Base-by-base conservation (phyloP, 2,113 vertebrate species). In the Dinomys branickii region DNA sequence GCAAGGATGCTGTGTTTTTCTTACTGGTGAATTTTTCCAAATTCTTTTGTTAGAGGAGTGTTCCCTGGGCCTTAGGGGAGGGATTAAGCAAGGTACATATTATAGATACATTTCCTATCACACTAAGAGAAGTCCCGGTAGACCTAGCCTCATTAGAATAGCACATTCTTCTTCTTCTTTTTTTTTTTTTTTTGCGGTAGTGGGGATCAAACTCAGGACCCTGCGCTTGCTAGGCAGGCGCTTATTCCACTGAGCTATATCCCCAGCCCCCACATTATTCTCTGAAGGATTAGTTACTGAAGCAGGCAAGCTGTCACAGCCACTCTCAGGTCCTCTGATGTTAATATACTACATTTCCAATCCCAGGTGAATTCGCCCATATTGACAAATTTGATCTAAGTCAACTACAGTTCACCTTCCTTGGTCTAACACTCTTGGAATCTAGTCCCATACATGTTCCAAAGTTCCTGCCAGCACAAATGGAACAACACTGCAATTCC, bases 371-470 rank as follows among this genome's bases (percentile, higher is more conserved):
- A 93, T 88, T 95, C 52, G 59, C 30, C n/a, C 63, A n/a, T 28
- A 90, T 47, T 88, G 94, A 88, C 52, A 65, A 67, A 90, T 88
- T 65, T 67, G 71, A 95, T 88, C 19, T 69, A 90, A 7, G 47
- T 41, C 52, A 85, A 50, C 33, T 73, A 2, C 67, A 41, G 47
- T 92, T 96, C 33, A 90, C 69, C 59, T 33, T 94, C 33, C 47
- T 82, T 67, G 44, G 59, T 19, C 28, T 44, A 67, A 73, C 50
- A 56, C 35, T 86, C 54, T 82, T 73, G n/a, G 61, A 85, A 67
- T 90, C 41, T 94, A 50, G 83, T 88, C 28, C n/a, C 14, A 71
- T 14, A 30, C 19, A 38, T 73, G 52, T 81, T 89, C 78, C 26
- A 24, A 52, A 22, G 35, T 88, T 88, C 41, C 63, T 44, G 22